phyloP scores from a whole-genome alignment of 2,888 invertebrate species.

The Melieria picta region DNA sequence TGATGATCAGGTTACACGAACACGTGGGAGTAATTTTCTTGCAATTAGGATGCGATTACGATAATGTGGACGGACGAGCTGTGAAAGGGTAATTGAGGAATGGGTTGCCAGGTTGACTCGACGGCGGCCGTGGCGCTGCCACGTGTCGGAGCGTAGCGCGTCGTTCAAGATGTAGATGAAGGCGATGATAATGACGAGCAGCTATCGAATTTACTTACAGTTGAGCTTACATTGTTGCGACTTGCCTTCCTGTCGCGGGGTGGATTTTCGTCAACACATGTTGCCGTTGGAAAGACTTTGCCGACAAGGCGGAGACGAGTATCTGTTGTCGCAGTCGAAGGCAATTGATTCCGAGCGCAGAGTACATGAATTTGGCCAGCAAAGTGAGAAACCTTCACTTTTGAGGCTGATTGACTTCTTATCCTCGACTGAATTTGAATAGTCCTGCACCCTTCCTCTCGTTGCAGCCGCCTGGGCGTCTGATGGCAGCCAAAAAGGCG shows the following conservation, averaged over 20 bases:
- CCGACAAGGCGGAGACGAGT: constrained; percentile 19
- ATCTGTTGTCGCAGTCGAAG: constrained; percentile 3
- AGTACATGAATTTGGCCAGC: constrained; percentile 49
- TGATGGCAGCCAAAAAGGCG: constrained; percentile 23
- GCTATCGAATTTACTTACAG: too few species aligned
- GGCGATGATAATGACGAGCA: not conserved
- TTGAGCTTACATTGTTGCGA: not conserved
- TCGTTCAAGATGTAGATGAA: not conserved
- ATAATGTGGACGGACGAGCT: constrained; percentile 49
- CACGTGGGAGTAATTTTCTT: constrained; percentile 66
- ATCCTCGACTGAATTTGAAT: constrained; percentile 60
- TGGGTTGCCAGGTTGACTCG: constrained; percentile 43
- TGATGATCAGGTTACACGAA: constrained; percentile 64
- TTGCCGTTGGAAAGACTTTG: not conserved
- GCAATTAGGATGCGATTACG: constrained; percentile 67
- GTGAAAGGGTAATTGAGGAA: constrained; percentile 65
- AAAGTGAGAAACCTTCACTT: constrained; percentile 61
- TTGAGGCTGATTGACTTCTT: constrained; percentile 62
- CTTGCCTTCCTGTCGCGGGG: constrained; percentile 26
- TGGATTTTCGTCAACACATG: constrained; percentile 17
- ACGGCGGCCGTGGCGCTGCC: constrained; percentile 16
- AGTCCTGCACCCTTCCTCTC: constrained; percentile 32
- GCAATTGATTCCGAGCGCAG: constrained; percentile 25
- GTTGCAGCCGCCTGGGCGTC: not conserved
- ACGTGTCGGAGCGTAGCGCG: constrained; percentile 18